phyloP scores from a whole-genome alignment of 2,797 vertebrate species.

The Lepidocolaptes lacrymiger region DNA sequence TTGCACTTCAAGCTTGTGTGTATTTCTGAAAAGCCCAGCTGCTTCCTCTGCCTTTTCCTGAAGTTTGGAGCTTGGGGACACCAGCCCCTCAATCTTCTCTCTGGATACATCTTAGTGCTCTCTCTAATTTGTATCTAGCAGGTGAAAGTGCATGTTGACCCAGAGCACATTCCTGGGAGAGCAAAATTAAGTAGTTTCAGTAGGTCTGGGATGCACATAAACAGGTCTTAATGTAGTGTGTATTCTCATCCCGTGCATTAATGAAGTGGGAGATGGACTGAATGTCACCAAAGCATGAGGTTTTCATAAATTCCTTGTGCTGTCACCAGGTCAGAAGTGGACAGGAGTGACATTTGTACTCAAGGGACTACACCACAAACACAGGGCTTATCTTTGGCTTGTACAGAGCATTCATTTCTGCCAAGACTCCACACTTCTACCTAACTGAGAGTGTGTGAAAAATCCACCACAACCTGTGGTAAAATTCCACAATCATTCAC shows the following conservation, averaged over 20 bases:
- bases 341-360: not conserved
- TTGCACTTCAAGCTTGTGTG: not conserved
- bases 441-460: fast-evolving
- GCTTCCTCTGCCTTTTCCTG: not conserved
- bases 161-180: slow-evolving; percentile 14
- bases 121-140: not conserved
- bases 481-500: not conserved
- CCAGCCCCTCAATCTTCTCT: not conserved
- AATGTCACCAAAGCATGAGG: not conserved
- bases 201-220: slow-evolving; percentile 18
- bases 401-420: not conserved
- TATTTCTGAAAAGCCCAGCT: not conserved
- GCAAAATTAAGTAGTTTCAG: slow-evolving; percentile 39
- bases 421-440: not conserved
- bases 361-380: not conserved
- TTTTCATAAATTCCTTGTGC: not conserved
- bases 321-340: not conserved
- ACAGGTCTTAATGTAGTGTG: slow-evolving; percentile 31
- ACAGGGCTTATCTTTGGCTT: not conserved
- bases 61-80: not conserved
- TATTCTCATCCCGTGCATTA: slow-evolving; percentile 12
- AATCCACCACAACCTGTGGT: not conserved
- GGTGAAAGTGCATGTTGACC: not conserved
- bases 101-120: not conserved
- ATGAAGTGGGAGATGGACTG: not conserved